phyloP scores from a whole-genome alignment of 35 echinoderm and acorn worm genomes.

The Ophioderma brevispina region DNA sequence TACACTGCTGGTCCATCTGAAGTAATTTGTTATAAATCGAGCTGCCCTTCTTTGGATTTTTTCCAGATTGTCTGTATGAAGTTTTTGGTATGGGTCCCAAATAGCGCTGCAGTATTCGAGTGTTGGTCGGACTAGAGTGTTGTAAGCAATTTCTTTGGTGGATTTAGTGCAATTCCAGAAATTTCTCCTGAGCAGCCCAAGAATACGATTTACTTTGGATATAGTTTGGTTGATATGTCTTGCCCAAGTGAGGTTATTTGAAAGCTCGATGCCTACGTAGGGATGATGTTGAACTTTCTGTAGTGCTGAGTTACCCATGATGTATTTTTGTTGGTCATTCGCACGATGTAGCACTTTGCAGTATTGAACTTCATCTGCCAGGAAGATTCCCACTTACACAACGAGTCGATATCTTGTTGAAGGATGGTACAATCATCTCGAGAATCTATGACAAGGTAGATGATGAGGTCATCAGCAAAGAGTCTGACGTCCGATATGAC shows the following conservation, averaged over 20 bases:
- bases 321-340: neutral
- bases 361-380: too few species aligned
- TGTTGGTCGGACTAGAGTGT: neutral
- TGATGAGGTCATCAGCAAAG: too few species aligned
- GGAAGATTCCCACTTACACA: too few species aligned
- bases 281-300: neutral
- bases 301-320: neutral
- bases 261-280: too few species aligned
- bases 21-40: neutral
- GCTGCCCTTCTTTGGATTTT: neutral
- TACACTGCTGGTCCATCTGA: neutral
- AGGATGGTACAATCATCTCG: neutral
- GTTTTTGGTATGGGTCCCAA: neutral
- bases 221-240: too few species aligned
- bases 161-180: neutral
- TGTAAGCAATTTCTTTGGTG: too few species aligned
- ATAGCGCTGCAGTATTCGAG: neutral
- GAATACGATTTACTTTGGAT: too few species aligned
- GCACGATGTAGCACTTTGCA: too few species aligned
- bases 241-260: too few species aligned
- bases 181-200: neutral
- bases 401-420: too few species aligned
- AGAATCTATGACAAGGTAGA: too few species aligned
- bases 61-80: neutral
- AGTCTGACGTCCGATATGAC: too few species aligned